Conservation (phyloP, 2,113 vertebrate species). For the Pelecanus crispus region DNA sequence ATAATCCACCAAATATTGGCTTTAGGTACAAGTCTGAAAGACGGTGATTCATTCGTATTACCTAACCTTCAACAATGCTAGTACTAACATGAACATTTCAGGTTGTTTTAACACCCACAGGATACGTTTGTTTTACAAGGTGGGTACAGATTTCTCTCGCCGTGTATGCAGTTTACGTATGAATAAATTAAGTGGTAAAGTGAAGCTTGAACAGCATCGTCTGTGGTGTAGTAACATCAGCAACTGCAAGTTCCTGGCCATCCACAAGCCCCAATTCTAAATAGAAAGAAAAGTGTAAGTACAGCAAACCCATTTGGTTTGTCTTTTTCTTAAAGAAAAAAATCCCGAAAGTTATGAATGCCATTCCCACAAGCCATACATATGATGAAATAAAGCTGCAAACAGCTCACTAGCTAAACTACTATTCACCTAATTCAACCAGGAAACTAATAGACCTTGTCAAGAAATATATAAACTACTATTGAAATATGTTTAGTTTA, state of each 20-base stretch:
- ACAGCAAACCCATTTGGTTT: background rate
- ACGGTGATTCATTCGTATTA: slow-evolving; percentile 42
- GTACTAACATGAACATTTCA: slow-evolving; percentile 51
- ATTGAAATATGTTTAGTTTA: background rate
- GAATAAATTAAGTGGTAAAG: slow-evolving; percentile 80
- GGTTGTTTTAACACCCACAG: slow-evolving; percentile 34
- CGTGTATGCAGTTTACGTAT: slow-evolving; percentile 24
- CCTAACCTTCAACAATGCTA: slow-evolving; percentile 57
- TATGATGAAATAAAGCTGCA: background rate
- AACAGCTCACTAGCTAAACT: background rate
- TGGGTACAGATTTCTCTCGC: background rate
- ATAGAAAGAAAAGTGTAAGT: slow-evolving; percentile 38
- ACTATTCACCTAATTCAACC: background rate
- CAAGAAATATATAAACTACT: background rate
- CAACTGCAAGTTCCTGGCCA: slow-evolving; percentile 91
- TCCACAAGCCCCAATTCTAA: slow-evolving; percentile 88
- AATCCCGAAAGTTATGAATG: background rate
- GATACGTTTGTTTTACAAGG: slow-evolving; percentile 1
- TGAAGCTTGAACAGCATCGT: slow-evolving; percentile 92
- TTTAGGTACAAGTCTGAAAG: slow-evolving; percentile 61
- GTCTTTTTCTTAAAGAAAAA: background rate
- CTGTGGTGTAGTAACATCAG: slow-evolving; percentile 92
- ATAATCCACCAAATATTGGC: slow-evolving; percentile 71
- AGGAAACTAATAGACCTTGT: background rate
- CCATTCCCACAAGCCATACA: background rate